Evolutionary conservation across 2,888 invertebrate genomes (phyloP).

Genomic region (Hydriomena furcata): DNA sequence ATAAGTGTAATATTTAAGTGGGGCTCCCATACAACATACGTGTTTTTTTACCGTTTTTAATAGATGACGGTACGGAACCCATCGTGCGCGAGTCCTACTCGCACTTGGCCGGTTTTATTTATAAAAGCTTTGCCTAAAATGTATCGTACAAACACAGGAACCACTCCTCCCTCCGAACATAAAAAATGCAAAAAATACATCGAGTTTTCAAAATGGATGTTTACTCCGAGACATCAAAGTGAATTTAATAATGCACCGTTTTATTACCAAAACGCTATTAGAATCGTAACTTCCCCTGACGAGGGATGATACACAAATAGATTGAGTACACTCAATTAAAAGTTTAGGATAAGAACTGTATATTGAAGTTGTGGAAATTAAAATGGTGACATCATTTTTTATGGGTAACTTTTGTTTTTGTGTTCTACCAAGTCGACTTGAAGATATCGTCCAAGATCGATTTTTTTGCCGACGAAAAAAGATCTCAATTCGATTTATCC

Average conservation of each 20-base stretch:
- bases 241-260: conserved; percentile 72
- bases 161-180: conserved; percentile 12
- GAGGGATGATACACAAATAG: conserved; percentile 48
- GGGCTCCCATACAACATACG: no score
- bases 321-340: conserved; percentile 26
- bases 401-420: no score
- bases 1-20: no score
- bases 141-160: conserved; percentile 1
- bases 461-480: no score
- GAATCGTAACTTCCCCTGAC: conserved; percentile 9
- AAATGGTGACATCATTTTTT: conserved; percentile 1
- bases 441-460: no score
- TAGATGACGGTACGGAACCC: no score
- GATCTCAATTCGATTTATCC: no score
- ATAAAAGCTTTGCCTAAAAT: background rate
- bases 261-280: conserved; percentile 49
- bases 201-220: conserved; percentile 39
- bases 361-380: conserved; percentile 8
- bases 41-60: no score
- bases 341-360: conserved; percentile 12
- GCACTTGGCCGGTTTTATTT: no score
- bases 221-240: conserved; percentile 60
- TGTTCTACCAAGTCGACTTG: no score
- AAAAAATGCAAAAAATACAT: conserved; percentile 30
- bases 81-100: no score